Conservation (phyloP, 2,113 vertebrate genomes). For the Edolisoma coerulescens region DNA sequence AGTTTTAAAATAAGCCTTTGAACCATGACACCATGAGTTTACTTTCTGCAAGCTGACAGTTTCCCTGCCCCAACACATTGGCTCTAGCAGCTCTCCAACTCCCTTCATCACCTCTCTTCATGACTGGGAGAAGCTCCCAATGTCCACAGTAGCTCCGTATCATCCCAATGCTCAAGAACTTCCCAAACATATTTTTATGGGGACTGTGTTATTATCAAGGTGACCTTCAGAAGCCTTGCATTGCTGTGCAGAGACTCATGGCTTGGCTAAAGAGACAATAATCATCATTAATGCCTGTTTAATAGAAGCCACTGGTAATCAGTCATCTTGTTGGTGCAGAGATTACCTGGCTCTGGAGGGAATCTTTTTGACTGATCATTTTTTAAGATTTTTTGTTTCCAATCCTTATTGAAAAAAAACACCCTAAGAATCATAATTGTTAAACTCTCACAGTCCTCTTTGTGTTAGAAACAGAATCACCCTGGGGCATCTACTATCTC, state of each 20-base stretch:
- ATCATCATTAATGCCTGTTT: conserved; percentile 53
- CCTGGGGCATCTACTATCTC: background rate
- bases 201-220: background rate
- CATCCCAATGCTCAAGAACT: background rate
- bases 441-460: background rate
- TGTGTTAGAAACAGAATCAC: background rate
- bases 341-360: conserved; percentile 6
- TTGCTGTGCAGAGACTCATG: background rate
- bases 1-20: background rate
- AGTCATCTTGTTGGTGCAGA: conserved; percentile 34
- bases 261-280: conserved; percentile 48
- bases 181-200: background rate
- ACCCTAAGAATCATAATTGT: background rate
- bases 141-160: background rate
- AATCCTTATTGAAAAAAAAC: background rate
- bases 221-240: background rate
- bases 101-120: background rate
- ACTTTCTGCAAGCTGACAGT: background rate
- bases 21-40: background rate
- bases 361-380: background rate
- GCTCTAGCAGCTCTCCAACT: background rate
- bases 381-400: conserved; percentile 14
- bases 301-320: conserved; percentile 33
- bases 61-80: background rate
- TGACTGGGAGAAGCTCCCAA: background rate